Evolutionary conservation across 2,113 vertebrate species (phyloP).

Genomic region (Onychorhynchus coronatus): DNA sequence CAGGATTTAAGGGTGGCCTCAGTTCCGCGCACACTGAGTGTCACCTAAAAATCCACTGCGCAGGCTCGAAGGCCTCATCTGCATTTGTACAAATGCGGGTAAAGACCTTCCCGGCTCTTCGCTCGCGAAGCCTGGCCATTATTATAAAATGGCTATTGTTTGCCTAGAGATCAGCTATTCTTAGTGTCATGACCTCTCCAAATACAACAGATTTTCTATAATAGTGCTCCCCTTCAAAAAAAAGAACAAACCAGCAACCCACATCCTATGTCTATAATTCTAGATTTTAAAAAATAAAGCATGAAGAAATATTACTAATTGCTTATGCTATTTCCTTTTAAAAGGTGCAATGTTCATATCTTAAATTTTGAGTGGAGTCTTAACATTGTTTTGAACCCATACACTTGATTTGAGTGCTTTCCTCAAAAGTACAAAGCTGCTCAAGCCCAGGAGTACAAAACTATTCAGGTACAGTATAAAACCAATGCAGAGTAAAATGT

Average conservation of each 20-base stretch:
- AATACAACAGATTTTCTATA: conserved; percentile 72
- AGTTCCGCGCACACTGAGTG: no score
- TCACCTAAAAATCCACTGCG: no score
- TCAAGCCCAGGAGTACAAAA: not conserved
- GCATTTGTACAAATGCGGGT: no score
- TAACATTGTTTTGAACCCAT: not conserved
- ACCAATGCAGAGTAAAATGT: not conserved
- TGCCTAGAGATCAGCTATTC: conserved; percentile 34
- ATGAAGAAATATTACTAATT: conserved; percentile 50
- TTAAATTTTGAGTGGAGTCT: not conserved
- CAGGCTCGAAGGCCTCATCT: no score
- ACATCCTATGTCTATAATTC: conserved; percentile 79
- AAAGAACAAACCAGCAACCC: conserved; percentile 68
- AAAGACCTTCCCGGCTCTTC: no score
- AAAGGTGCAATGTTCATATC: not conserved
- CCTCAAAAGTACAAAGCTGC: not conserved
- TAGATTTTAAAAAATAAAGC: conserved; percentile 26
- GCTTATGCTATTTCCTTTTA: conserved; percentile 59
- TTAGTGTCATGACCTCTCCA: conserved; percentile 64
- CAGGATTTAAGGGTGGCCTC: no score
- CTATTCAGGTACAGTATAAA: not conserved
- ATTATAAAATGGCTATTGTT: no score
- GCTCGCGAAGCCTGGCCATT: no score
- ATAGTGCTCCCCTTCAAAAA: conserved; percentile 34
- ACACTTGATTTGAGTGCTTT: not conserved